Base-by-base conservation (phyloP, 2,888 invertebrate species). In the Leucozona laternaria region DNA sequence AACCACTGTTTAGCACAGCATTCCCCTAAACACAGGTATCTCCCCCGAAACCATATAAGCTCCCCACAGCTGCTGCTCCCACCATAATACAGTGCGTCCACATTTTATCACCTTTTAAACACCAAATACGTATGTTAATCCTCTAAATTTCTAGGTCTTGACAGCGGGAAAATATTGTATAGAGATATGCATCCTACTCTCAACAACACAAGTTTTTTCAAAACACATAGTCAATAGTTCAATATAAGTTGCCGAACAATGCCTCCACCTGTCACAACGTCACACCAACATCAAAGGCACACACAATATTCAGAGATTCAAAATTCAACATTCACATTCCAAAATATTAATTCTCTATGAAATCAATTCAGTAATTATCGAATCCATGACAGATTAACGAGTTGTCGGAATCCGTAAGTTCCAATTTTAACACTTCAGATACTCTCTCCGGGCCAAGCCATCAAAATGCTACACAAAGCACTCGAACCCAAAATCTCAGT, bases 401-500 rank as follows among this genome's bases (percentile, higher is more conserved):
- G 66, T 68, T 66, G 84, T 55, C 55, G 68, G 55, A 72, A 55
- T 66, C 43, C 50, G 68, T 77, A 80, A 72, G 80, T 68, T 68
- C 72, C 62, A 72, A 85, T 85, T 85, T 81, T 86, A 82, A 86
- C 86, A 86, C 82, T 86, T 86, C 78, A 86, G 75, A 70, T 66
- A 71, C 43, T 66, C 43, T 55, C 48, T 72, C 2, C 40, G 4
- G 15, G 25, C 31, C 15, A 22, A 11, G 20, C 53, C 48, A 58
- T 31, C 66, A 72, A 66, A 79, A 20, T 28, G 66, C 79, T 72
- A 77, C 68, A 79, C 66, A 81, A 85, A 68, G 66, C 60, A 70
- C 57, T 66, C 57, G 50, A 80, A 76, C 43, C 79, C 73, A 31
- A 82, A 82, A 86, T 82, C 78, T 75, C 53, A 45, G 70, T 71